Percentiles rank a stretch among this genome's conserved stretches.
These are phyloP conservation scores for Dasypolia templi DNA, from an alignment of 2,888 invertebrate species.

Conservation along the genomic window DNA sequence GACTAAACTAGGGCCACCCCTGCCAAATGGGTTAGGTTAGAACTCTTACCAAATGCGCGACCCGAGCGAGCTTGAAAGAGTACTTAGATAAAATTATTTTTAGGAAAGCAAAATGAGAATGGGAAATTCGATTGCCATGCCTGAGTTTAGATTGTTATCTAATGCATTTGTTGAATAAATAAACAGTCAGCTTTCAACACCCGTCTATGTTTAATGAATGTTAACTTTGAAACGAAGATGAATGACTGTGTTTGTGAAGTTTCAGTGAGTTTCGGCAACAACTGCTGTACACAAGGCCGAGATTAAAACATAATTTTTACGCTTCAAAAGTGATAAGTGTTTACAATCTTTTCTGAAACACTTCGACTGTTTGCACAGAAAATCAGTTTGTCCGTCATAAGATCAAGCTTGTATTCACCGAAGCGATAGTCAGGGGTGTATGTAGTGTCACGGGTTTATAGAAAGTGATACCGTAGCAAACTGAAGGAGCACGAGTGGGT, in stretches of 20 bases:
- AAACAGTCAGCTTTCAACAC: slow-evolving; percentile 3
- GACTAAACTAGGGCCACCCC: too few species aligned
- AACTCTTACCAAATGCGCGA: too few species aligned
- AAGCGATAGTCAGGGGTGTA: neutral
- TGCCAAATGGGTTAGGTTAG: too few species aligned
- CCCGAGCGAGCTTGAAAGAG: too few species aligned
- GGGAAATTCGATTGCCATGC: too few species aligned
- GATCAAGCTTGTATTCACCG: too few species aligned
- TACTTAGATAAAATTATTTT: too few species aligned
- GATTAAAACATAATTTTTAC: slow-evolving; percentile 37
- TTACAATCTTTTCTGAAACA: slow-evolving; percentile 1
- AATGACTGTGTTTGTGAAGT: slow-evolving; percentile 28
- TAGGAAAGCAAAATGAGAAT: too few species aligned
- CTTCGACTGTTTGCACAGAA: neutral
- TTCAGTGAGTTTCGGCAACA: slow-evolving; percentile 4
- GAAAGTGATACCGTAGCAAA: too few species aligned
- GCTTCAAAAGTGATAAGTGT: slow-evolving; percentile 13
- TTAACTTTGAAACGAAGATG: slow-evolving; percentile 42
- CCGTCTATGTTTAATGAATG: slow-evolving; percentile 5
- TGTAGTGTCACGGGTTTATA: too few species aligned
- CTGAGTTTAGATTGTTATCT: neutral
- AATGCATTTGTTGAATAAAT: slow-evolving; percentile 17
- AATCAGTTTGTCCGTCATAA: neutral
- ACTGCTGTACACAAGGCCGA: slow-evolving; percentile 9
- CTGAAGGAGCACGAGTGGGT: too few species aligned